phyloP scores from a whole-genome alignment of 2,113 vertebrate species.

The human (Homo sapiens) region GRCh38 chr5:175445501-175446000 shows the following conservation, averaged over 20 bases:
- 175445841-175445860: too few relatives aligned
- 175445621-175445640: not conserved
- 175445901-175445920: too few relatives aligned
- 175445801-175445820: not conserved
- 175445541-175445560: not conserved
- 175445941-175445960: too few relatives aligned
- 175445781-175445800: not conserved
- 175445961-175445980: too few relatives aligned
- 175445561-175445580: not conserved
- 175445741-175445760: not conserved
- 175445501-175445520: fast-evolving
- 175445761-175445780: not conserved
- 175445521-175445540: fast-evolving
- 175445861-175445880: too few relatives aligned
- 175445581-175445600: fast-evolving
- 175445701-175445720: not conserved
- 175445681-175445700: not conserved
- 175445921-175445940: too few relatives aligned
- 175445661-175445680: not conserved
- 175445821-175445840: too few relatives aligned
- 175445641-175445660: fast-evolving
- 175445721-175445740: not conserved
- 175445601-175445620: not conserved
- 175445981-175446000: too few relatives aligned
- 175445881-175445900: too few relatives aligned